Percentiles rank a stretch among this genome's conserved stretches.
These are phyloP conservation scores for Toxonevra muliebris DNA, from an alignment of 2,888 invertebrate genomes.

Conservation along the genomic window DNA sequence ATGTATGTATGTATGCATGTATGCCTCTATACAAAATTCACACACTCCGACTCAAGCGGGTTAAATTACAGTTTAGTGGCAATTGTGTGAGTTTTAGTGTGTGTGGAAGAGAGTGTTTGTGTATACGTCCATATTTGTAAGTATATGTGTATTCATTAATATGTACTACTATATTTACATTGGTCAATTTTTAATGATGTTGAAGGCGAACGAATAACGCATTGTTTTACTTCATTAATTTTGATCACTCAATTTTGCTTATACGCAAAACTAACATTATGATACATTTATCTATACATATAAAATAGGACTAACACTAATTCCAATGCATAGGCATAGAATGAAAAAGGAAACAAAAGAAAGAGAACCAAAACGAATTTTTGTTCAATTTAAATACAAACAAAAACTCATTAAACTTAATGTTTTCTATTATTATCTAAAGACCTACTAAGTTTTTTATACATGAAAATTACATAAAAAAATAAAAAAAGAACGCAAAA, in stretches of 20 bases:
- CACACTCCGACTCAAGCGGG: too few relatives aligned
- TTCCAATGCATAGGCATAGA: too few relatives aligned
- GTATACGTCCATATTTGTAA: constrained; percentile 1
- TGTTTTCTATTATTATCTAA: too few relatives aligned
- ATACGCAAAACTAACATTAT: background rate
- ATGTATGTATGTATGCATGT: background rate
- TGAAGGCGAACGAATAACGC: too few relatives aligned
- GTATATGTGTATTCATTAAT: background rate
- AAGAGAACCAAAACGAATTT: background rate
- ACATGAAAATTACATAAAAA: too few relatives aligned
- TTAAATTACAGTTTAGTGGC: too few relatives aligned
- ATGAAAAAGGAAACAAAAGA: background rate
- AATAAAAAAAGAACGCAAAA: too few relatives aligned
- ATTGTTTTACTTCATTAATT: constrained; percentile 26
- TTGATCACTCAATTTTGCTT: constrained; percentile 29
- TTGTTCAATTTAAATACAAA: background rate
- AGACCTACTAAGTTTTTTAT: too few relatives aligned
- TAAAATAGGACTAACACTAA: background rate
- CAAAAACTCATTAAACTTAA: background rate
- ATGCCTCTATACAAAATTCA: background rate
- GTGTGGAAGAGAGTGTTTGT: background rate
- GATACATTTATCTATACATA: background rate
- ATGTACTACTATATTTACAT: background rate
- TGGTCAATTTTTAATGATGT: constrained; percentile 1
- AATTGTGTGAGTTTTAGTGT: constrained; percentile 3